Percentiles rank a stretch among this genome's conserved stretches.
Evolutionary conservation across 2,797 vertebrate species (phyloP).

Genomic region (Lacerta bilineata): DNA sequence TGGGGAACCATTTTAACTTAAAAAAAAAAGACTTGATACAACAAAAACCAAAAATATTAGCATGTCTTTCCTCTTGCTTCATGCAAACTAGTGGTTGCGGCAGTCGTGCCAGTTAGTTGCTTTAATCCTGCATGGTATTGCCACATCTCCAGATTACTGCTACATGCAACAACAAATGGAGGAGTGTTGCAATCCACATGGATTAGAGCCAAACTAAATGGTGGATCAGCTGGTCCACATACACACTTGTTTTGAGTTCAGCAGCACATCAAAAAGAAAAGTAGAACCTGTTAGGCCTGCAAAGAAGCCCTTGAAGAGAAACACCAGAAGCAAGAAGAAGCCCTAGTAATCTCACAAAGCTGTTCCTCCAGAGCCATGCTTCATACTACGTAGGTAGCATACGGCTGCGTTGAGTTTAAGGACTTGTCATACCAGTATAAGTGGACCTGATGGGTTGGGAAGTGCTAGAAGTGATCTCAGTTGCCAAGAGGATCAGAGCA

Average conservation of each 20-base stretch:
- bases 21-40: no score
- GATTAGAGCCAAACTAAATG: neutral
- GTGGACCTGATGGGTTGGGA: neutral
- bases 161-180: neutral
- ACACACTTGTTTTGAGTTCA: neutral
- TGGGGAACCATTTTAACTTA: neutral
- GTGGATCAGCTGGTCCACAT: neutral
- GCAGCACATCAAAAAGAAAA: neutral
- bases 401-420: neutral
- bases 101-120: neutral
- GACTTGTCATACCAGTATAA: neutral
- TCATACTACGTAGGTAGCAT: neutral
- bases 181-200: neutral
- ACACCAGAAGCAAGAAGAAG: neutral
- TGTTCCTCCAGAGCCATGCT: neutral
- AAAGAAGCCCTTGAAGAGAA: neutral
- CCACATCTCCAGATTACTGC: neutral
- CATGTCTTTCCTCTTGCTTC: constrained; percentile 51
- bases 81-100: constrained; percentile 33
- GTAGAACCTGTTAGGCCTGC: neutral
- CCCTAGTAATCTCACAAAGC: neutral
- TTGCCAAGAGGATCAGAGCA: no score
- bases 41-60: constrained; percentile 17
- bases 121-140: neutral
- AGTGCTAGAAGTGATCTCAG: no score